A percentile compares a stretch with the other conserved stretches of the same genome.
phyloP scores from a whole-genome alignment of 1,140 invertebrate genomes.

The Galleria mellonella region DNA sequence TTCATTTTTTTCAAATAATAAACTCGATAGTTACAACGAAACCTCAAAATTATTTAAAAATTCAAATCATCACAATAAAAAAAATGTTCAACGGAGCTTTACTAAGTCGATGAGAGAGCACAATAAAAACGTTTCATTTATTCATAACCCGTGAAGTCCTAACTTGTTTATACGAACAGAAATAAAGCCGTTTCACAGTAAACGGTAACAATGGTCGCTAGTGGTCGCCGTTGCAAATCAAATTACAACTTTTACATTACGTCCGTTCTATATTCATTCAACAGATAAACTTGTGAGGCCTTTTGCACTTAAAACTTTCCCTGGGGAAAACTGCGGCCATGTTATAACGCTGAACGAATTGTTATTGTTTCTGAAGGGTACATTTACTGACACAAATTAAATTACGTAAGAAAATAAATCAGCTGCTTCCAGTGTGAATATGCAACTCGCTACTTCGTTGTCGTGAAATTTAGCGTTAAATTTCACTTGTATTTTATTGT shows the following conservation, averaged over 20 bases:
- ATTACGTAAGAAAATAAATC: constrained; percentile 10
- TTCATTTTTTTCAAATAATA: too few relatives aligned
- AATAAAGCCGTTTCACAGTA: constrained; percentile 25
- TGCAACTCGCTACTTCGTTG: too few relatives aligned
- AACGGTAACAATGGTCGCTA: constrained; percentile 28
- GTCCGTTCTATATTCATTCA: constrained; percentile 31
- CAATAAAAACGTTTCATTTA: constrained; percentile 21
- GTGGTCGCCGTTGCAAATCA: constrained; percentile 36
- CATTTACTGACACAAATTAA: constrained; percentile 29
- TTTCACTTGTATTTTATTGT: too few relatives aligned
- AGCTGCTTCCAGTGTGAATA: too few relatives aligned
- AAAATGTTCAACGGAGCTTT: too few relatives aligned
- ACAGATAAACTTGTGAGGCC: constrained; percentile 41
- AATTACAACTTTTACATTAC: constrained; percentile 48
- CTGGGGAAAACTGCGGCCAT: constrained; percentile 29
- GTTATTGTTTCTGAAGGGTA: constrained; percentile 43
- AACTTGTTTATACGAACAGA: constrained; percentile 25
- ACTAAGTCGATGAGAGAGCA: constrained; percentile 5
- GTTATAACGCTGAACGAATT: constrained; percentile 40
- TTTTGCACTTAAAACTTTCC: constrained; percentile 43
- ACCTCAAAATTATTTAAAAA: too few relatives aligned
- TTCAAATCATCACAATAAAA: too few relatives aligned
- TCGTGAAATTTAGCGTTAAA: too few relatives aligned
- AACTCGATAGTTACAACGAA: too few relatives aligned
- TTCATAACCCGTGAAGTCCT: constrained; percentile 25